Evolutionary conservation across 2,113 vertebrate genomes (phyloP).

Genomic region (Perca fluviatilis): DNA sequence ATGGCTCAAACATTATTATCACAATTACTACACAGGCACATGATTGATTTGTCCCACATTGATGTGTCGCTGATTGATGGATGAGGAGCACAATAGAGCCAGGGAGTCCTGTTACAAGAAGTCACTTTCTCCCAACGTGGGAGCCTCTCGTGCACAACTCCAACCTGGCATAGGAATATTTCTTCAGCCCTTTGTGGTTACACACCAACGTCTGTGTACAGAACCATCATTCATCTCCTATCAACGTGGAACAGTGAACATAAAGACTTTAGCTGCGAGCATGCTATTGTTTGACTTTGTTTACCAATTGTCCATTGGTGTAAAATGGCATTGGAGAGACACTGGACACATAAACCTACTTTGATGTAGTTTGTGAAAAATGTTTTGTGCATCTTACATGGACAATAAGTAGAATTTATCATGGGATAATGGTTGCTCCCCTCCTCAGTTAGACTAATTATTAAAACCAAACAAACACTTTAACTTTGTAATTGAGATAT

Average conservation of each 20-base stretch:
- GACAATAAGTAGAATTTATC: conserved; percentile 83
- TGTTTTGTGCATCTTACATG: conserved; percentile 47
- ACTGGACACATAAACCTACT: conserved; percentile 45
- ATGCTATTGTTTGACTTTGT: conserved; percentile 44
- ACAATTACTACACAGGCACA: conserved; percentile 89
- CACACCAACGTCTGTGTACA: conserved; percentile 35
- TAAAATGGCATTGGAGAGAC: conserved; percentile 56
- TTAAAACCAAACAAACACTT: neutral
- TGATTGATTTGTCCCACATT: conserved; percentile 99
- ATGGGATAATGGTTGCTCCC: conserved; percentile 96
- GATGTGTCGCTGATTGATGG: conserved; percentile 95
- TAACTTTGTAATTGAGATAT: neutral
- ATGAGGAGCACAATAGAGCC: conserved; percentile 81
- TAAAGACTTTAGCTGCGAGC: conserved; percentile 28
- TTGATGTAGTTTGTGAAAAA: conserved; percentile 49
- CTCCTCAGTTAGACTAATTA: conserved; percentile 64
- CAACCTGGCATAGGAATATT: conserved; percentile 37
- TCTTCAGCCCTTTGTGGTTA: conserved; percentile 38
- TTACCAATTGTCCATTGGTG: conserved; percentile 36
- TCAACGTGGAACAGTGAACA: conserved; percentile 40
- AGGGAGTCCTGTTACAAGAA: conserved; percentile 10
- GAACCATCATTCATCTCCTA: conserved; percentile 33
- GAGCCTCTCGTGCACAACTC: conserved; percentile 20
- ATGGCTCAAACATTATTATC: conserved; percentile 48
- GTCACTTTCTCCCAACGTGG: conserved; percentile 3